These are phyloP conservation scores for Halcyon leucocephala DNA, from an alignment of 2,797 vertebrate genomes.

Conservation along the genomic window DNA sequence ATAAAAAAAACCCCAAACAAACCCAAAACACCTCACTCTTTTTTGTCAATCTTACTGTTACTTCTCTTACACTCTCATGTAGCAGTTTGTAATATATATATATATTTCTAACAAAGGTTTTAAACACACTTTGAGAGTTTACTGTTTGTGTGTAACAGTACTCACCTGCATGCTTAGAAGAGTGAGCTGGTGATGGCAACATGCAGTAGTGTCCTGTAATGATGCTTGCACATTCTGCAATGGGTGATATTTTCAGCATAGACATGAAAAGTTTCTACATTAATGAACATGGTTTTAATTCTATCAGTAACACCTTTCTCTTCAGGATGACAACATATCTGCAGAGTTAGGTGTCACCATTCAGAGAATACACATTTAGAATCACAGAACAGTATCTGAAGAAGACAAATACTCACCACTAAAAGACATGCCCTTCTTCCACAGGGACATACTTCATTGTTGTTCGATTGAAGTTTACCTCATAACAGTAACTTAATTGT, in stretches of 20 bases:
- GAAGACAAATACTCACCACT: neutral
- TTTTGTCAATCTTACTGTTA: neutral
- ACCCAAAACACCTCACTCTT: neutral
- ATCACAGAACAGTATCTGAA: neutral
- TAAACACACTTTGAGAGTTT: neutral
- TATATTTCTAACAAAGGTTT: neutral
- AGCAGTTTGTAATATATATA: no score
- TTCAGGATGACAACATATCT: neutral
- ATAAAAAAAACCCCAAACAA: neutral
- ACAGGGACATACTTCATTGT: neutral
- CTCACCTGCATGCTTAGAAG: neutral
- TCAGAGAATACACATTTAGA: neutral
- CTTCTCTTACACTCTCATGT: neutral
- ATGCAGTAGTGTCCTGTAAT: neutral
- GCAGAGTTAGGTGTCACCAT: neutral
- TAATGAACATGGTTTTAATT: neutral
- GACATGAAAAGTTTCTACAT: neutral
- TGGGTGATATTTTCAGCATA: neutral
- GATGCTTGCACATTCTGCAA: neutral
- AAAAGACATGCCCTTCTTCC: neutral
- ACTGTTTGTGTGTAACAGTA: neutral
- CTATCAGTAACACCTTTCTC: neutral
- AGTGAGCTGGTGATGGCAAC: neutral
- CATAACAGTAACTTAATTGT: neutral
- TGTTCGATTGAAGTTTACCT: neutral